Base-by-base conservation (phyloP, 2,888 invertebrate genomes). In the Diadromus collaris region DNA sequence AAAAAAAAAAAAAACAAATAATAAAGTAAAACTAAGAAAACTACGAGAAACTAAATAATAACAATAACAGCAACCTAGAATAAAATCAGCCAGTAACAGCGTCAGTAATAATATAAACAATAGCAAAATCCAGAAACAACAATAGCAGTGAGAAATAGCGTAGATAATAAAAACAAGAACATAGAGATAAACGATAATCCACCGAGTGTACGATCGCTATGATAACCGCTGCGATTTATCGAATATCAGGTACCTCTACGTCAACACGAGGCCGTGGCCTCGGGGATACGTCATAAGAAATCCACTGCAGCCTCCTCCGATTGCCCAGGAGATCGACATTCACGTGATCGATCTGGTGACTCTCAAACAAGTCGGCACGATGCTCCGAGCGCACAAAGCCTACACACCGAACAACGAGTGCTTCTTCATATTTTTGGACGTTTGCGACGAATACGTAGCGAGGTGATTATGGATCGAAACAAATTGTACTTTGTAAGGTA, bases 391-490 rank as follows among this genome's bases (percentile, higher is more conserved):
- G 0, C 96, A 96, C 89, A 95, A 95, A 88, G 96, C 96, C 0
- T 97, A 95, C 88, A 96, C 96, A 2, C 95, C 96, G 1, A 96
- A 96, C 87, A 95, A 95, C 73, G 96, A 96, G 87, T 97, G 96
- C 85, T 97, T 96, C 89, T 96, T 96, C 87, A 96, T 97, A 86
- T 97, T 97, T 90, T 91, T 97, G 60, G 96, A 97, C 89, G 96
- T 96, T 6, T 95, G 94, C 85, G 93, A 96, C 83, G 94, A 96
- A 88, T 97, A 96, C 90, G 95, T 97, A 10, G 96, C 96, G 51
- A 96, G 96, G 96, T 95, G 91, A 91, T 85, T 29, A 65, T 60
- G 46, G 38, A 41, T 0, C 13, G 1, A 16, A 16, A 41, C 13
- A 41, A 16, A 41, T 16, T 16, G 38, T 41, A 41, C 16, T 41